Evolutionary conservation across 2,797 vertebrate genomes (phyloP), one percentile per base, ranked within the genome.

Genomic region (Clarias laeviceps): DNA sequence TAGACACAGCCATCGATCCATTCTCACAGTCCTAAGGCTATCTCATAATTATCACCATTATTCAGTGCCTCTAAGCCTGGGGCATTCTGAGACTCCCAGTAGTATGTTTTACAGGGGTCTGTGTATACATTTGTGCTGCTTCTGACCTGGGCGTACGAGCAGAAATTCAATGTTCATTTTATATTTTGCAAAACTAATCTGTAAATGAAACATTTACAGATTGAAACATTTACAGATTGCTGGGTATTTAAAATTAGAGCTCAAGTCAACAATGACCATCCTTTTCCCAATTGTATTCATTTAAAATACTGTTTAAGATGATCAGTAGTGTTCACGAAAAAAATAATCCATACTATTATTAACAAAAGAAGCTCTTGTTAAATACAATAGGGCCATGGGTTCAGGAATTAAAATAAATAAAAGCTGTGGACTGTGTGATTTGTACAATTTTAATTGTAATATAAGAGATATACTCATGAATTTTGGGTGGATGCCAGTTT

Each of bases 1-100:
- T 86, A 72, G 86, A 93, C 93, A 90, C 91, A 90, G 87, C 88
- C 90, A 93, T 95, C 62, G 91, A 94, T 93, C 90, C 37, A 62
- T 89, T 90, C 85, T 88, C 89, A 86, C 86, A 90, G 88, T 87
- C 89, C 90, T 88, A 56, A 88, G 73, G 88, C 86, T 83, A 54
- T 84, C 90, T 91, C 90, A 91, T 93, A 91, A 93, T 93, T 90
- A 85, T 91, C 92, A 91, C 92, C 90, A 93, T 93, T 92, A 91
- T 93, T 93, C 91, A 90, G 57, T 72, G 64, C 22, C 34, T 59
- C 56, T 65, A 15, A 66, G 34, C 61, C 76, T 40, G 14, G 24
- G 69, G 80, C 12, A 11, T 27, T 34, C 65, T 1, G 34, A 80
- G 34, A 77, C 15, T 17, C 24, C 27, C 3, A 57, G 22, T 68